Conservation (phyloP, 2,113 vertebrate species). For the Notarius lentiginosus region DNA sequence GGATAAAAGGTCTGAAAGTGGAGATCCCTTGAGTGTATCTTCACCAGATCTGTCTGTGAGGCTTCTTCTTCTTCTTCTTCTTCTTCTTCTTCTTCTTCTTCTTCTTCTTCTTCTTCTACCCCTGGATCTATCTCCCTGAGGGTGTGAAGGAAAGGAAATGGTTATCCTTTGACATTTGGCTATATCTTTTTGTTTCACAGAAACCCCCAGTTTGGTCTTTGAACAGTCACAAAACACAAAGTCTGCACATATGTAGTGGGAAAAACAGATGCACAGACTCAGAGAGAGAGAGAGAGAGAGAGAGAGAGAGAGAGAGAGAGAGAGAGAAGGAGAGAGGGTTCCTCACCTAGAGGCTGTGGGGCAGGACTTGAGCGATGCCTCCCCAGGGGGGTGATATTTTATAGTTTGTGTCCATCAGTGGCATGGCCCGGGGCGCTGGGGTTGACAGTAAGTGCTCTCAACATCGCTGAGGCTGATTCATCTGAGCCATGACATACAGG, state of each 20-base stretch:
- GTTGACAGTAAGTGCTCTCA: slow-evolving; percentile 84
- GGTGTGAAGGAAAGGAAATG: slow-evolving; percentile 29
- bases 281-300: neutral
- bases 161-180: slow-evolving; percentile 49
- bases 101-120: neutral
- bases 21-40: slow-evolving; percentile 30
- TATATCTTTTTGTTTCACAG: slow-evolving; percentile 44
- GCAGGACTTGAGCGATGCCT: slow-evolving; percentile 75
- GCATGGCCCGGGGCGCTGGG: slow-evolving; percentile 72
- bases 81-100: neutral
- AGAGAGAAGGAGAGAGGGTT: slow-evolving; percentile 43
- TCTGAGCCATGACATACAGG: slow-evolving; percentile 76
- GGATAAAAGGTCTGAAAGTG: neutral
- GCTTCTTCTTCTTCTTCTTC: slow-evolving; percentile 1
- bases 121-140: slow-evolving; percentile 13
- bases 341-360: slow-evolving; percentile 70
- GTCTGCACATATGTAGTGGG: slow-evolving; percentile 30
- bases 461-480: slow-evolving; percentile 81
- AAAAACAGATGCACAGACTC: slow-evolving; percentile 41
- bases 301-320: slow-evolving; percentile 9
- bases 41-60: slow-evolving; percentile 17
- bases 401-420: slow-evolving; percentile 84
- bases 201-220: slow-evolving; percentile 36
- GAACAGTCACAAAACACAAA: slow-evolving; percentile 53
- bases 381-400: slow-evolving; percentile 81